These are phyloP conservation scores for Tiliacea aurago DNA, from an alignment of 2,888 invertebrate species.

Conservation along the genomic window DNA sequence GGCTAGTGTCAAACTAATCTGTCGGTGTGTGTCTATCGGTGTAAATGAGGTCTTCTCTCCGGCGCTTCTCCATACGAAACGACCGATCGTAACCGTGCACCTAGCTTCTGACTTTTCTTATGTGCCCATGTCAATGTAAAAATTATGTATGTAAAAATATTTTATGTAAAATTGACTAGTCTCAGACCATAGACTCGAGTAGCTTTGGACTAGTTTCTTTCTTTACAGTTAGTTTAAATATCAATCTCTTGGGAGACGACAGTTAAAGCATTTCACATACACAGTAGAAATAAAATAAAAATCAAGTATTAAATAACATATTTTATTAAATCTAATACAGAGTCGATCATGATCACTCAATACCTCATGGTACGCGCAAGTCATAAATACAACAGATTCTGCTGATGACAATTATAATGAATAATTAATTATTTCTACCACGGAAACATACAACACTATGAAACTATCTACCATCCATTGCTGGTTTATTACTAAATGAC, in stretches of 20 bases:
- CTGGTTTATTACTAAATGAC: conserved; percentile 30
- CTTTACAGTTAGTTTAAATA: background rate
- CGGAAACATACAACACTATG: conserved; percentile 57
- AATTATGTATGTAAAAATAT: too few relatives aligned
- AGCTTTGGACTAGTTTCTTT: background rate
- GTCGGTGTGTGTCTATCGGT: background rate
- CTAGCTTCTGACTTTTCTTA: background rate
- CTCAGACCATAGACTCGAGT: background rate
- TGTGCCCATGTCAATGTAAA: background rate
- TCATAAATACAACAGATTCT: conserved; percentile 72
- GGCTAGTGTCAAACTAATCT: background rate
- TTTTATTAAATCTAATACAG: conserved; percentile 78
- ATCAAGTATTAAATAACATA: conserved; percentile 71
- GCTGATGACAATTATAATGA: conserved; percentile 61
- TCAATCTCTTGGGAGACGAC: background rate
- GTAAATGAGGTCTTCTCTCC: background rate
- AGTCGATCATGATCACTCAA: conserved; percentile 72
- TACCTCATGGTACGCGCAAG: conserved; percentile 68
- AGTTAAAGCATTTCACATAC: background rate
- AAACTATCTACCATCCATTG: conserved; percentile 32
- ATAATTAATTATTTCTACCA: conserved; percentile 48
- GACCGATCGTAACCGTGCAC: background rate
- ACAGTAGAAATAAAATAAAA: conserved; percentile 14
- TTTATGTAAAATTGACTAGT: background rate
- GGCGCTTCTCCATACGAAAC: background rate